Base-by-base conservation (phyloP, 2,888 invertebrate species). In the Thera britannica region DNA sequence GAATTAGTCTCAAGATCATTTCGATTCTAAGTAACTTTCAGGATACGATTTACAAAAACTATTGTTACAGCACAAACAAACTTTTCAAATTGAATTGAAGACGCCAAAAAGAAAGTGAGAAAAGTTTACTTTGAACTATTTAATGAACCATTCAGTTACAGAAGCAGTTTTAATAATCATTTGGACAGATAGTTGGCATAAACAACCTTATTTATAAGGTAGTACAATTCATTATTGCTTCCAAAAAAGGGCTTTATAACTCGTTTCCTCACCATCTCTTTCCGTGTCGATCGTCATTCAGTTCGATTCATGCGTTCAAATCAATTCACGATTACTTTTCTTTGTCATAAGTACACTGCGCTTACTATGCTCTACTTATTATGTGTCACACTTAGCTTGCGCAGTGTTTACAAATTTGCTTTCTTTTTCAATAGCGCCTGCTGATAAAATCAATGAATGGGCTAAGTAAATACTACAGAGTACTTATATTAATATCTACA, bases 291-390 rank as follows among this genome's bases (percentile, higher is more conserved):
- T 83, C 78, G 78, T 80, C 70, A 82, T 86, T 84, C 81, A 82
- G 84, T 87, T 85, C 83, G 77, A 75, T 77, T 62, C 80, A 64
- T 66, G 70, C 87, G 83, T 85, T 70, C 77, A 88, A 90, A 91
- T 90, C 88, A 82, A 88, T 74, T 74, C 58, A 51, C 67, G 62
- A 69, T 75, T 72, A 71, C 71, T 72, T 75, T 75, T 70, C 72
- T 74, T 66, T 70, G 70, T 66, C 61, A 69, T 74, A 34, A 34
- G 52, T 52, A 71, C 72, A 72, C 35, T 69, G 61, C 55, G 70
- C 68, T 59, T 71, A 58, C 65, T 71, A 66, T 60, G 74, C 70
- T 75, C 74, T 64, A 72, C 12, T 75, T 75, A 60, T 57, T 63
- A 73, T 64, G 65, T 60, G 55, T 69, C 48, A 48, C 67, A 64